Base-by-base conservation (phyloP, 2,888 invertebrate genomes). In the Tricholauxania praeusta region DNA sequence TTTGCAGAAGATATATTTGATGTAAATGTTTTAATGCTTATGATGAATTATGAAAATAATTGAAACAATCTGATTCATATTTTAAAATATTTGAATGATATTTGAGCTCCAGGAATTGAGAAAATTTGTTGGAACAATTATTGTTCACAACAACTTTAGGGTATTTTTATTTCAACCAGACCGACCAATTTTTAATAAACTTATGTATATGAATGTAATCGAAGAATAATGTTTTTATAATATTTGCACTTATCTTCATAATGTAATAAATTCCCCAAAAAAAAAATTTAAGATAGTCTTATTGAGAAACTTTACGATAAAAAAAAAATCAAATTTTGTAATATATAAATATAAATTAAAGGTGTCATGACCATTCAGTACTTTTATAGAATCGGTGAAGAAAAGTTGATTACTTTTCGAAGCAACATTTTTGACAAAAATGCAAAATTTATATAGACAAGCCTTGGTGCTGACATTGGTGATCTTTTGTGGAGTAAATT, bases 291-390 rank as follows among this genome's bases (percentile, higher is more conserved):
- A n/a, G 15, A 39, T 39, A 39, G 10, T 39, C 8, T 39, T 39
- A 39, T 39, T 39, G 39, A 10, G 10, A 2, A 39, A 39, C 10
- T 10, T 39, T 39, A 39, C 2, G 7, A 10, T 39, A 39, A 39
- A 39, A 39, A 39, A 39, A 39, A 39, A 39, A 3, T 39, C 7
- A 39, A 22, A 19, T 14, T 55, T 55, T 8, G 28, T 28, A 3
- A 2, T 47, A 63, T 63, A 63, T 63, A 63, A 48, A 63, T 63
- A 63, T 3, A 19, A 63, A 48, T 63, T 48, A 3, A 14, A 10
- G 10, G 3, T n/a, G 39, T 6, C 48, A 12, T 19, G 4, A 10
- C 19, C 47, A 63, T n/a, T 17, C 39, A 63, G 63, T 63, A 51
- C 22, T 7, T 14, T 51, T 14, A 22, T n/a, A 15, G 8, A 64